Percentiles rank a stretch among this genome's conserved stretches.
Evolutionary conservation across 2,797 vertebrate genomes (phyloP).

Genomic region (Pantherophis vulpinus): DNA sequence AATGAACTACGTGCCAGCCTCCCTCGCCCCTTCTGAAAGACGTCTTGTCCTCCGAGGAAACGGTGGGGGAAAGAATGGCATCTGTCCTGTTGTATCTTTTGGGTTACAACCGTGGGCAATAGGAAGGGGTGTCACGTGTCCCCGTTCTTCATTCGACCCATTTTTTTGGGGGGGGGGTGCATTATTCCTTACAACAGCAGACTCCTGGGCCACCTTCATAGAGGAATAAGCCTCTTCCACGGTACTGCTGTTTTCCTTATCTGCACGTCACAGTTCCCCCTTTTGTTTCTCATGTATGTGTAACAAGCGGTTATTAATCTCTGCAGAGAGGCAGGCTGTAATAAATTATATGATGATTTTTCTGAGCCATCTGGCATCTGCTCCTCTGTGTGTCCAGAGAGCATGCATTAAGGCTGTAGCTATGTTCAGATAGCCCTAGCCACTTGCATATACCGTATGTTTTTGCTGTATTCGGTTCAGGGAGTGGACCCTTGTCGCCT

Average conservation of each 20-base stretch:
- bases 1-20: neutral
- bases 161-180: no score
- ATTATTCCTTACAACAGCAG: neutral
- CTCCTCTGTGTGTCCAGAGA: neutral
- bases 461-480: neutral
- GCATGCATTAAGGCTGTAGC: neutral
- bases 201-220: neutral
- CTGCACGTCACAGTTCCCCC: neutral
- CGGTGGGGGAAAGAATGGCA: neutral
- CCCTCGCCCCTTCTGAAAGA: neutral
- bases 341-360: no score
- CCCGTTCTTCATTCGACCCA: neutral
- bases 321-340: neutral
- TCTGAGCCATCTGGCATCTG: neutral
- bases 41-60: neutral
- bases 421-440: neutral
- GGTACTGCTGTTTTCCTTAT: neutral
- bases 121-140: neutral
- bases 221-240: neutral
- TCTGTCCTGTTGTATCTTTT: neutral
- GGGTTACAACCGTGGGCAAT: neutral
- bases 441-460: neutral
- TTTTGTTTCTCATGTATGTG: neutral
- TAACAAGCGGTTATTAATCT: neutral
- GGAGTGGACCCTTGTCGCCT: neutral